phyloP scores from a whole-genome alignment of 2,888 invertebrate genomes.

The Phlogophora meticulosa region DNA sequence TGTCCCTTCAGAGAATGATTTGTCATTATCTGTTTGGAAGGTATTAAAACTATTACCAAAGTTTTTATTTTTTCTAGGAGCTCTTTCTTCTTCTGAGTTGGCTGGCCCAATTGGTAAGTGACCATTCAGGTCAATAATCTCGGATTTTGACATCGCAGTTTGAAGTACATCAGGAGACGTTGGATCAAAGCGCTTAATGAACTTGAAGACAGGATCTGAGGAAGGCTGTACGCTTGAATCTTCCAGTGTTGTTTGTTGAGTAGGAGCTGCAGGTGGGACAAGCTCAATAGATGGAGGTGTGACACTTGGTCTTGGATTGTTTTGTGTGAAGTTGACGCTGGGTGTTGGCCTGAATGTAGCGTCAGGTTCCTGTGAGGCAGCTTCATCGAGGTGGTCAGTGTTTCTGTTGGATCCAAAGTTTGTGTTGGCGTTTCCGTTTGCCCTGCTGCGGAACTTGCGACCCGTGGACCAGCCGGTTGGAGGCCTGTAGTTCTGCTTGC shows the following conservation, averaged over 20 bases:
- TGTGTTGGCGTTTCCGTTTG: slow-evolving; percentile 22
- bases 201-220: slow-evolving; percentile 81
- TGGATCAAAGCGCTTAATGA: slow-evolving; percentile 88
- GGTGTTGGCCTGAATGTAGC: slow-evolving; percentile 75
- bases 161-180: slow-evolving; percentile 81
- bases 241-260: slow-evolving; percentile 72
- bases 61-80: slow-evolving; percentile 80
- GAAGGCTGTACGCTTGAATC: slow-evolving; percentile 70
- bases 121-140: slow-evolving; percentile 83
- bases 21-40: slow-evolving; percentile 76
- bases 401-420: slow-evolving; percentile 52
- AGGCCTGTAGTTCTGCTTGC: slow-evolving; percentile 87
- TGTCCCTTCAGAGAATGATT: slow-evolving; percentile 71
- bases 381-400: slow-evolving; percentile 70
- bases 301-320: slow-evolving; percentile 53
- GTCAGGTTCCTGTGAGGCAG: slow-evolving; percentile 75
- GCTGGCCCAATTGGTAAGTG: slow-evolving; percentile 83
- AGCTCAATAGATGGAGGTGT: slow-evolving; percentile 76
- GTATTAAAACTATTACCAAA: slow-evolving; percentile 77
- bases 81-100: slow-evolving; percentile 84
- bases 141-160: slow-evolving; percentile 84
- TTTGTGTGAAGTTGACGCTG: slow-evolving; percentile 37
- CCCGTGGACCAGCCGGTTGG: slow-evolving; percentile 90
- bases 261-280: slow-evolving; percentile 75
- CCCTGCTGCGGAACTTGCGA: slow-evolving; percentile 30